Evolutionary conservation across 2,888 invertebrate species (phyloP).

Genomic region (Odontocolon sp.): DNA sequence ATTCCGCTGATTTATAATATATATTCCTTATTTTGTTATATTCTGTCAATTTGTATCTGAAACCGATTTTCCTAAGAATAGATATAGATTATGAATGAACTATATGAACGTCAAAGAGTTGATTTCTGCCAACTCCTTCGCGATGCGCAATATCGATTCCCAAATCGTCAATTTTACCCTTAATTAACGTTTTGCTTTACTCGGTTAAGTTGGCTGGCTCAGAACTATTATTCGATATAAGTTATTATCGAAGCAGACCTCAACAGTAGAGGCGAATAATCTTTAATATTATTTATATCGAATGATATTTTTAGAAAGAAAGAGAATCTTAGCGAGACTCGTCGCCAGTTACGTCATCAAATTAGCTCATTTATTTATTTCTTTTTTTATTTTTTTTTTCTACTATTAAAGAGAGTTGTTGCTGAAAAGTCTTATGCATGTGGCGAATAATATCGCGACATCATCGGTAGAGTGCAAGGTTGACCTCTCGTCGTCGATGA

Average conservation of each 20-base stretch:
- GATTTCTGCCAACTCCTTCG: no score
- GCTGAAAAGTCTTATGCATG: not conserved
- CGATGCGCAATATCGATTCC: no score
- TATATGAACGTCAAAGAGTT: no score
- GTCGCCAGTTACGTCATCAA: not conserved
- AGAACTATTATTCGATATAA: not conserved
- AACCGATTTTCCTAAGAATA: no score
- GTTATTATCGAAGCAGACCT: not conserved
- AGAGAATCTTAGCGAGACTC: not conserved
- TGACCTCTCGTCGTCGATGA: conserved; percentile 51
- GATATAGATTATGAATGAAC: no score
- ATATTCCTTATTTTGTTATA: no score
- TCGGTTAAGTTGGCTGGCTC: not conserved
- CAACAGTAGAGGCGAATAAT: not conserved
- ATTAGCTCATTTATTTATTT: no score
- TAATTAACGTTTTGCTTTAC: not conserved
- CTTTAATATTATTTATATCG: not conserved
- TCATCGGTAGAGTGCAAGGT: conserved; percentile 55
- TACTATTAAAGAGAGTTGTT: not conserved
- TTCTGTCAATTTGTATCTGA: no score
- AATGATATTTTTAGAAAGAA: not conserved
- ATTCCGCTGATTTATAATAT: no score
- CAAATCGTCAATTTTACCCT: not conserved
- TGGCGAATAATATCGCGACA: conserved; percentile 23
- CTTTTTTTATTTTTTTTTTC: not conserved